Evolutionary conservation across 1,140 invertebrate species (phyloP), one percentile per base, ranked within the genome.

Genomic region (Sinonovacula constricta): DNA sequence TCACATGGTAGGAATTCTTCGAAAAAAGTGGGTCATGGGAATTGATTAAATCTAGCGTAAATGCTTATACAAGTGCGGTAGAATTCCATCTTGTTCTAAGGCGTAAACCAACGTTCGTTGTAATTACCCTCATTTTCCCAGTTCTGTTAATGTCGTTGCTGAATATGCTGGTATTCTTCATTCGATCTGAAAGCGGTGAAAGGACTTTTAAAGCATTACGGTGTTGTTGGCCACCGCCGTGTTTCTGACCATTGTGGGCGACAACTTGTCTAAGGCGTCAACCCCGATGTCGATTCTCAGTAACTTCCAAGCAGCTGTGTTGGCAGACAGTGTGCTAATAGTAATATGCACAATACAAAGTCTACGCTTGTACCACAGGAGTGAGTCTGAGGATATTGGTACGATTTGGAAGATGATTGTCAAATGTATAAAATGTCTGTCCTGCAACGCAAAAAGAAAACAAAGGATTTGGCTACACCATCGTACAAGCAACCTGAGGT

Each of bases 201-300:
- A 92, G 93, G 81, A 92, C 93, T 56, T 90, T 4, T 89, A 93
- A 18, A 92, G 92, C 30, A 87, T 93, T 34, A 93, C 92, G 7
- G 91, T 93, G 5, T 87, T 93, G 0, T 85, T 93, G 15, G 91
- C 93, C 5, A 92, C 93, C 81, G 92, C 91, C 56, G 92, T 93
- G 26, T 93, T 93, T 84, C 92, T 93, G 89, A 91, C 75, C 91
- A n/a, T n/a, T n/a, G n/a, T n/a, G n/a, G n/a, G n/a, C n/a, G n/a
- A n/a, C n/a, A n/a, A n/a, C n/a, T n/a, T 93, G 88, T 93, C 93
- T 12, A 91, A 93, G 82, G 93, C 92, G 2, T 93, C 92, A 18
- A 92, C 93, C 54, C 80, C 77, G 67, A 77, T 90, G 18, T 87
- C 88, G 15, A 31, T 89, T 1, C 91, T 93, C 24, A 92, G 87